Base-by-base conservation (phyloP, 2,888 invertebrate species). In the Drosophila kuntzei region DNA sequence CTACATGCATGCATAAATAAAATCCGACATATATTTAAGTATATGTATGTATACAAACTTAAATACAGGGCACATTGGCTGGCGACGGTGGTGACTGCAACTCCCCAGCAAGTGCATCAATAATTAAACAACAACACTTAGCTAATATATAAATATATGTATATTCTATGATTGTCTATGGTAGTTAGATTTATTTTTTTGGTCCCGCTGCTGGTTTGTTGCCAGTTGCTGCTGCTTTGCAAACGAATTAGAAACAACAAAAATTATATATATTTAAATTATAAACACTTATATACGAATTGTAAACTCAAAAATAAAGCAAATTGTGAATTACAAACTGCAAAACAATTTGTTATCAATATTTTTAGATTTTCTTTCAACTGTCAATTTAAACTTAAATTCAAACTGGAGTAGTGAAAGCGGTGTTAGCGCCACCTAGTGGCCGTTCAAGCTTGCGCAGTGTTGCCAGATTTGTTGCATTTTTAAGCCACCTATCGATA, bases 21-120 rank as follows among this genome's bases (percentile, higher is more conserved):
- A 36, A 36, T 36, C 46, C 46, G 34, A 54, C 14, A 44, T 46
- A n/a, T 4, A 29, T 11, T 3, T 22, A 22, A 3, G 4, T 22
- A 22, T 22, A 22, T 22, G 4, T 36, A 32, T 62, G 50, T 60
- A 53, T 47, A 53, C 53, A 41, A 65, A 55, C 71, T 64, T 69
- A 72, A 72, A 76, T 76, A 76, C 76, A 76, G 76, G 76, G 76
- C 76, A 47, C 46, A 62, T 60, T 71, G 63, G 71, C 67, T 60
- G 71, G 46, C 36, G 16, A 36, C 62, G 50, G 69, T 29, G 47
- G 70, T 46, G 32, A 46, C 44, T 47, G 44, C 49, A 57, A 74
- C 14, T 16, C 25, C 25, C 60, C 60, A 67, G 68, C 46, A 43
- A 14, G 16, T 34, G 59, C 54, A 55, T 43, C 25, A 58, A 73